Conservation (phyloP, 2,113 vertebrate species). For the Toxostoma redivivum region DNA sequence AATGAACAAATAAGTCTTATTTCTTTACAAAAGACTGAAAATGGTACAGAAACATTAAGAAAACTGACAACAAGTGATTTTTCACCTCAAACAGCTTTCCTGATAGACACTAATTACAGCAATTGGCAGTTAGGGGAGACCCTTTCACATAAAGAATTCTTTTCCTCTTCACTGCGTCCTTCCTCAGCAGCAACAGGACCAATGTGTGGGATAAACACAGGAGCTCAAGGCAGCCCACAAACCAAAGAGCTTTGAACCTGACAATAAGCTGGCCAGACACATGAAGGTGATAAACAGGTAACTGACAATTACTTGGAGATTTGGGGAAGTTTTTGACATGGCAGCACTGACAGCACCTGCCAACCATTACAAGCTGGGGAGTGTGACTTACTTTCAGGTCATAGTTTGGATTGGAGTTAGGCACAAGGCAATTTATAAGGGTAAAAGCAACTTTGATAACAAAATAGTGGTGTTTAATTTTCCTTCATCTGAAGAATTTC, state of each 20-base stretch:
- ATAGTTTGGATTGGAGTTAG: neutral
- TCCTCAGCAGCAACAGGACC: neutral
- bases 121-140: neutral
- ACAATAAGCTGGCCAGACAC: neutral
- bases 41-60: neutral
- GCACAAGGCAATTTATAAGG: neutral
- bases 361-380: neutral
- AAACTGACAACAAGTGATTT: neutral
- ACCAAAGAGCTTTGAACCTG: neutral
- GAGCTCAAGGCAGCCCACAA: rapidly evolving
- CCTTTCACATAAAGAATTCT: neutral
- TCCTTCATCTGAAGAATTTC: neutral
- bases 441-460: neutral
- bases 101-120: neutral
- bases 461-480: neutral
- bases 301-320: neutral
- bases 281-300: neutral
- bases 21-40: neutral
- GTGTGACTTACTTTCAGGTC: neutral
- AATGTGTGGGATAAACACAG: neutral
- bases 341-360: neutral
- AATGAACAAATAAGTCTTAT: neutral
- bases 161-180: neutral
- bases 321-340: neutral
- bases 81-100: neutral